Base-by-base conservation (phyloP, 2,113 vertebrate species). In the Caretta caretta region DNA sequence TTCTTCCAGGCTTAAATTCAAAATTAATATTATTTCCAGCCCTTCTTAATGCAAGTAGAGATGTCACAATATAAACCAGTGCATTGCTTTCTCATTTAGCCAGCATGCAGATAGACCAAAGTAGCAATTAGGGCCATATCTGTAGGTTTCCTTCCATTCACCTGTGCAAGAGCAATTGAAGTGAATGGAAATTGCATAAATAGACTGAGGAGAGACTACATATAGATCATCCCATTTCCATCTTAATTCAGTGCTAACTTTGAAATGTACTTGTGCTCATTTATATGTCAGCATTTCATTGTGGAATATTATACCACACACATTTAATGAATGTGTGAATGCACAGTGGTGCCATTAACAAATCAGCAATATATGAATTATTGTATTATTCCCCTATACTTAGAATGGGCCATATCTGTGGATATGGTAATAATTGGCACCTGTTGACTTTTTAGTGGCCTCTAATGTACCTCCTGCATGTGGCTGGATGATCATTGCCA, bases 91-190 rank as follows among this genome's bases (percentile, higher is more conserved):
- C 50, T 83, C 38, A 57, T 76, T 22, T 59, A 57, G 75, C 87
- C 0, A 69, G 59, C 14, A 35, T 3, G 2, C 6, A 35, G 59
- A 8, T 65, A 1, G 3, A 46, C 6, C 50, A 78, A 5, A 9
- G 62, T 80, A 85, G 0, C 6, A 54, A 27, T 10, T n/a, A 75
- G 49, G 76, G 25, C 5, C 51, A 46, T 57, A 25, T 6, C 29
- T 1, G 3, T 46, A 4, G 53, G 51, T 35, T 86, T 87, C n/a
- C 57, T 59, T 69, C 53, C 80, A 51, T 49, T 1, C 0, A 84
- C 1, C 5, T 57, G 6, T 57, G 80, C 51, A 91, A 84, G 72
- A 31, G 19, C 4, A 4, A 29, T 49, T 8, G 85, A 83, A 51
- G 42, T 0, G 3, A 38, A n/a, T 10, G 8, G 9, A 80, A 76